phyloP scores from a whole-genome alignment of 2,113 vertebrate genomes.

The Astur gentilis region DNA sequence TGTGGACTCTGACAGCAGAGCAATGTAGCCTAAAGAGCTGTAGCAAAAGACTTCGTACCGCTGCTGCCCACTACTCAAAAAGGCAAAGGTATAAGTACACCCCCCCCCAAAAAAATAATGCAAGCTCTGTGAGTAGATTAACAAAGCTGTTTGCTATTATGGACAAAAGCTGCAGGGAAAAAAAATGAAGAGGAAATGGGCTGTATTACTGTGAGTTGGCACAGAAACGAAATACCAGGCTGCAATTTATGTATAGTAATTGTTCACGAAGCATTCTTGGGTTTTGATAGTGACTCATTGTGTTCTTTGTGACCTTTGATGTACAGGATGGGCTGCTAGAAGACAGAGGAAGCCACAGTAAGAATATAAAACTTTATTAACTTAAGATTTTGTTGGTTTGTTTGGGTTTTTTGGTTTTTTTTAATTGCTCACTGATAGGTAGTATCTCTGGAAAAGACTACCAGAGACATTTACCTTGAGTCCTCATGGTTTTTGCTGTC shows the following conservation, averaged over 20 bases:
- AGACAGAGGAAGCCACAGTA: slow-evolving; percentile 58
- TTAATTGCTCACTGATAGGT: neutral
- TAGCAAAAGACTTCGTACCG: neutral
- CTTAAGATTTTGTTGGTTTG: slow-evolving; percentile 38
- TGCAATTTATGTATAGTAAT: slow-evolving; percentile 67
- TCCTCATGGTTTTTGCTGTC: neutral
- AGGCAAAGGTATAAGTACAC: slow-evolving; percentile 29
- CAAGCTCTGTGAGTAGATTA: slow-evolving; percentile 51
- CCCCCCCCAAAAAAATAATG: neutral
- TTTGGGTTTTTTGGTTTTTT: neutral
- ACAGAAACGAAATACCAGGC: slow-evolving; percentile 56
- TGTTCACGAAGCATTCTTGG: slow-evolving; percentile 64
- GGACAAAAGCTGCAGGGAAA: slow-evolving; percentile 56
- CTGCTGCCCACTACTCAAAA: neutral
- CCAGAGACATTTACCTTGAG: neutral
- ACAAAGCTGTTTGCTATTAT: slow-evolving; percentile 68
- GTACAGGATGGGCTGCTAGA: slow-evolving; percentile 63
- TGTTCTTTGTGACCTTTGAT: slow-evolving; percentile 70
- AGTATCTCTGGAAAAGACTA: neutral
- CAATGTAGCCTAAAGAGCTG: neutral
- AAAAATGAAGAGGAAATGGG: slow-evolving; percentile 46
- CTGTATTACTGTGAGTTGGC: slow-evolving; percentile 56
- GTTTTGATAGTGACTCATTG: slow-evolving; percentile 65
- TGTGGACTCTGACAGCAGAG: neutral
- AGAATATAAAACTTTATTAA: slow-evolving; percentile 66